Evolutionary conservation across 2,888 invertebrate species (phyloP).

Genomic region (Dioctria rufipes): DNA sequence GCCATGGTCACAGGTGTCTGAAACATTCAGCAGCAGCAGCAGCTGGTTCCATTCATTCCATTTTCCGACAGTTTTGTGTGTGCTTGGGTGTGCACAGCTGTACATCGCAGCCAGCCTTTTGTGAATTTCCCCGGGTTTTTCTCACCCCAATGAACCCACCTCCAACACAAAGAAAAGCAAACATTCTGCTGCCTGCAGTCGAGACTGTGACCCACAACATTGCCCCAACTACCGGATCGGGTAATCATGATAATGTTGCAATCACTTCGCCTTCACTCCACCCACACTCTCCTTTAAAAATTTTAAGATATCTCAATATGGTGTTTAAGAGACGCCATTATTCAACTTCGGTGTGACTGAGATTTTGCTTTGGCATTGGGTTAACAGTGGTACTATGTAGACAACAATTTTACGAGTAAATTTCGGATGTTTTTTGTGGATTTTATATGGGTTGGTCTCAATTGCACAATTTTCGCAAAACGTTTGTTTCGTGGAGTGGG

Average conservation of each 20-base stretch:
- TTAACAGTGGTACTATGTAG: background rate
- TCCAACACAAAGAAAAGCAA: background rate
- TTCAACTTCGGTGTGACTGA: constrained; percentile 48
- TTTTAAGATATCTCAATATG: constrained; percentile 56
- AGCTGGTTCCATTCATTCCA: constrained; percentile 59
- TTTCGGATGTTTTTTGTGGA: too few relatives aligned
- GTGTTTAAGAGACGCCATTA: constrained; percentile 55
- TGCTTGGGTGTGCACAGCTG: constrained; percentile 40
- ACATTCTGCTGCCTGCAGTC: constrained; percentile 31
- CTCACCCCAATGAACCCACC: constrained; percentile 27
- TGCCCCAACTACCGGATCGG: background rate
- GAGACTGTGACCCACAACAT: constrained; percentile 39
- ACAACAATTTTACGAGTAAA: constrained; percentile 23
- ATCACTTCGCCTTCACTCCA: constrained; percentile 25
- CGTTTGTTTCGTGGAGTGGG: too few relatives aligned
- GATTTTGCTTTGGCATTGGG: constrained; percentile 21
- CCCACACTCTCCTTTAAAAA: constrained; percentile 32
- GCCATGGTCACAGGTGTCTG: constrained; percentile 60
- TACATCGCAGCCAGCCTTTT: background rate
- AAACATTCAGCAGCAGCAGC: constrained; percentile 55
- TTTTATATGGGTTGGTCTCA: too few relatives aligned
- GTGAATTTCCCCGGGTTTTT: constrained; percentile 49
- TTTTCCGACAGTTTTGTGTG: constrained; percentile 54
- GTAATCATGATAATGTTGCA: constrained; percentile 55
- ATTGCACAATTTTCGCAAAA: too few relatives aligned